Evolutionary conservation across 2,888 invertebrate genomes (phyloP).

Genomic region (Pyrochroa serraticornis): DNA sequence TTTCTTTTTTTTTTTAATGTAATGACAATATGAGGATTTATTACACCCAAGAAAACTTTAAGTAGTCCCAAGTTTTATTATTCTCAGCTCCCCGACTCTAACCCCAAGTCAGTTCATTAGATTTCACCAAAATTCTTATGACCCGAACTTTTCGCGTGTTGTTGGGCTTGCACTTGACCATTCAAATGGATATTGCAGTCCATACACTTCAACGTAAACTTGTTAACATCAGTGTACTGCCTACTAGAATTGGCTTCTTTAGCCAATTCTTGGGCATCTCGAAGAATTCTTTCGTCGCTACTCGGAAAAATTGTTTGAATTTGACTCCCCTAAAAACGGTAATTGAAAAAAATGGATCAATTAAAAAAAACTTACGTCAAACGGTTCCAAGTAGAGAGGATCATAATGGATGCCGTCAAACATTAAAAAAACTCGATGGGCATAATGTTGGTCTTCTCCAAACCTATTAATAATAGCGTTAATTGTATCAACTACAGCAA

Average conservation of each 20-base stretch:
- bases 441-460: constrained; percentile 89
- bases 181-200: constrained; percentile 78
- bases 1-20: too few species aligned
- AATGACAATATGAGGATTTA: too few species aligned
- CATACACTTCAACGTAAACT: constrained; percentile 83
- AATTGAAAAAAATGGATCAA: not conserved
- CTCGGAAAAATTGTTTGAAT: constrained; percentile 82
- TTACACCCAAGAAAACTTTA: too few species aligned
- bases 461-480: constrained; percentile 90
- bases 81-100: too few species aligned
- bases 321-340: constrained; percentile 67
- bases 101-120: constrained; percentile 49
- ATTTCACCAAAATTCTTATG: constrained; percentile 84
- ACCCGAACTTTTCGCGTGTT: constrained; percentile 83
- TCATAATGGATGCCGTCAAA: constrained; percentile 98
- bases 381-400: constrained; percentile 85
- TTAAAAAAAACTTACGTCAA: constrained; percentile 65
- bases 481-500: constrained; percentile 91
- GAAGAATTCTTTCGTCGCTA: constrained; percentile 72
- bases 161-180: constrained; percentile 82
- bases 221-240: constrained; percentile 89
- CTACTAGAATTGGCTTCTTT: constrained; percentile 86
- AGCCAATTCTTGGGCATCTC: constrained; percentile 84
- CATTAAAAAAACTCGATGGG: constrained; percentile 82
- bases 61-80: too few species aligned